Conservation (phyloP, 2,113 vertebrate species). For the Strigops habroptila region DNA sequence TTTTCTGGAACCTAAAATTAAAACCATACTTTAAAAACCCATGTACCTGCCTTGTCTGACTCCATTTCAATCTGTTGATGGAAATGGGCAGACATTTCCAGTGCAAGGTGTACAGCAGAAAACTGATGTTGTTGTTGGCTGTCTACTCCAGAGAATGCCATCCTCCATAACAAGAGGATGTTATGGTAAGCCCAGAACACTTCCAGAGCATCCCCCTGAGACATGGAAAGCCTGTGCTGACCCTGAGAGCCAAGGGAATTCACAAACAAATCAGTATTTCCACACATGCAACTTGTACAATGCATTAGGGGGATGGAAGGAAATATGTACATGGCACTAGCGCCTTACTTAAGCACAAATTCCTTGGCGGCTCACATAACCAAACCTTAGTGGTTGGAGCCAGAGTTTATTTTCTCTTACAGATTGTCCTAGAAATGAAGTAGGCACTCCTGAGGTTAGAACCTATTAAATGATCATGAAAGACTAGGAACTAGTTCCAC, state of each 20-base stretch:
- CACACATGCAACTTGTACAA: not conserved
- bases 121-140: accelerated
- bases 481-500: not conserved
- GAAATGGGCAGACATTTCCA: accelerated
- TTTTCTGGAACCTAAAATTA: not conserved
- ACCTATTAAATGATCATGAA: accelerated
- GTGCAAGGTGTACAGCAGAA: accelerated
- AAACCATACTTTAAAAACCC: not conserved
- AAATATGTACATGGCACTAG: accelerated
- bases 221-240: not conserved
- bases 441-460: not conserved
- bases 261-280: not conserved
- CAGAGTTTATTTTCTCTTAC: not conserved
- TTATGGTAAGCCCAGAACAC: not conserved
- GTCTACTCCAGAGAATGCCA: not conserved
- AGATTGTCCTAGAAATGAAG: not conserved
- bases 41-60: accelerated
- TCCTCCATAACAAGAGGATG: not conserved
- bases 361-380: accelerated
- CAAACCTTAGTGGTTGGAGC: not conserved
- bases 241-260: not conserved
- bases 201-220: not conserved
- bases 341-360: not conserved
- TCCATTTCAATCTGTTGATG: accelerated
- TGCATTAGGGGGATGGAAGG: not conserved